Evolutionary conservation across 2,888 invertebrate species (phyloP).

Genomic region (Alloscopus bannaensis): DNA sequence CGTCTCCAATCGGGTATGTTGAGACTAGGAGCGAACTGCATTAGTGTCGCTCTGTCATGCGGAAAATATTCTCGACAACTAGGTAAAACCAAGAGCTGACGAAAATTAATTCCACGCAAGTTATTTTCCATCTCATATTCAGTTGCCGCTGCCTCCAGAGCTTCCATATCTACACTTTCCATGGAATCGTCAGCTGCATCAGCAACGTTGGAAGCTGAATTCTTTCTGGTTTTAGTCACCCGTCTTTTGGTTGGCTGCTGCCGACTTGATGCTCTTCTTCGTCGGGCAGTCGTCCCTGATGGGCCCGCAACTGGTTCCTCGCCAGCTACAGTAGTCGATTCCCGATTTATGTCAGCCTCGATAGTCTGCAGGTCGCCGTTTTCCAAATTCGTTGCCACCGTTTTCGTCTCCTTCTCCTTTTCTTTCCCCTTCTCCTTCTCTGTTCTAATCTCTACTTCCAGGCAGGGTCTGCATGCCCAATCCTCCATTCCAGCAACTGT

Average conservation of each 20-base stretch:
- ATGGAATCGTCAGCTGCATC: not conserved
- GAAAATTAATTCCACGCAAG: conserved; percentile 1
- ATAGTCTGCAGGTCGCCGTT: too few relatives aligned
- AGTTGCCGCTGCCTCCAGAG: not conserved
- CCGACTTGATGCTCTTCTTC: not conserved
- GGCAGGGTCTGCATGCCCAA: conserved; percentile 78
- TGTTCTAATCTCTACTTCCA: conserved; percentile 58
- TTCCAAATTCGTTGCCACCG: not conserved
- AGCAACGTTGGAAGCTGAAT: not conserved
- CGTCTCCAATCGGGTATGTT: conserved; percentile 68
- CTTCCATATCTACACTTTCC: not conserved
- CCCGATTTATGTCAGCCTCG: not conserved
- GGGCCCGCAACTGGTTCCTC: not conserved
- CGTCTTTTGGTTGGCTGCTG: not conserved
- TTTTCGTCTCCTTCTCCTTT: not conserved
- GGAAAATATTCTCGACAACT: conserved; percentile 68
- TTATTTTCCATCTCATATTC: not conserved
- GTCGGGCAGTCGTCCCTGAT: not conserved
- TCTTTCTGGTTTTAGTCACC: not conserved
- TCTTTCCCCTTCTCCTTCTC: conserved; percentile 33
- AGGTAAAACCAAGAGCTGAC: conserved; percentile 45
- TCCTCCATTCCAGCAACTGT: conserved; percentile 74
- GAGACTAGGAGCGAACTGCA: conserved; percentile 3
- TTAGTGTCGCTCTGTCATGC: conserved; percentile 22
- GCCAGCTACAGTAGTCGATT: too few relatives aligned